phyloP scores from a whole-genome alignment of 2,113 vertebrate genomes.

The Seriola dumerili region DNA sequence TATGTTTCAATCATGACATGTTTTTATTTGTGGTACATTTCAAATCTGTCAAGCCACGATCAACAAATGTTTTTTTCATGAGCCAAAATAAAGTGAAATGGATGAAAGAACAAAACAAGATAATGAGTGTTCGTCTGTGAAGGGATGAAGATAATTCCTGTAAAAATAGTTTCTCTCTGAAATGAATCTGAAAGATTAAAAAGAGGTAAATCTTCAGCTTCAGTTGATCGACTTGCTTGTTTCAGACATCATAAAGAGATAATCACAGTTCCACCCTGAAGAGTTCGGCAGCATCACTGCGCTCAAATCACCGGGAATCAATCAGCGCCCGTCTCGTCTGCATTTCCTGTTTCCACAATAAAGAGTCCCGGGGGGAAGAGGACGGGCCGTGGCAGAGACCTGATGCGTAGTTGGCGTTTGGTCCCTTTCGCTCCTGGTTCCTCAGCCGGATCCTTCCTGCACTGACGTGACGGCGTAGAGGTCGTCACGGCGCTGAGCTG shows the following conservation, averaged over 20 bases:
- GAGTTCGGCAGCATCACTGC: not conserved
- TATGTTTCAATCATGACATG: not conserved
- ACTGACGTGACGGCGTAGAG: conserved; percentile 85
- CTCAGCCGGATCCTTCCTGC: conserved; percentile 56
- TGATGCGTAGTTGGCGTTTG: not conserved
- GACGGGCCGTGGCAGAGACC: not conserved
- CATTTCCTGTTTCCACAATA: not conserved
- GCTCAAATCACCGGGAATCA: not conserved
- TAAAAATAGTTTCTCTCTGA: not conserved
- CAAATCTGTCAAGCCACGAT: not conserved
- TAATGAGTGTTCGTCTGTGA: too few relatives aligned
- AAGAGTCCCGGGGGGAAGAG: not conserved
- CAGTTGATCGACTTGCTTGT: not conserved
- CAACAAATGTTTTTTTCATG: not conserved
- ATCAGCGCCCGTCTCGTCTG: not conserved
- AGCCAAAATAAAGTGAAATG: not conserved
- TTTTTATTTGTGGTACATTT: not conserved
- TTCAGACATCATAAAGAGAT: not conserved
- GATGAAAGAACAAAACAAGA: too few relatives aligned
- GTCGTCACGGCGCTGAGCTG: conserved; percentile 90
- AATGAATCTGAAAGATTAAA: not conserved
- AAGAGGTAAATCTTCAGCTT: not conserved
- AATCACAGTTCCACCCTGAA: not conserved
- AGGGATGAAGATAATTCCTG: not conserved
- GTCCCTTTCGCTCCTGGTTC: not conserved